phyloP scores from a whole-genome alignment of 53 echinoderm and acorn worm species.

The Pentamera pediparva region DNA sequence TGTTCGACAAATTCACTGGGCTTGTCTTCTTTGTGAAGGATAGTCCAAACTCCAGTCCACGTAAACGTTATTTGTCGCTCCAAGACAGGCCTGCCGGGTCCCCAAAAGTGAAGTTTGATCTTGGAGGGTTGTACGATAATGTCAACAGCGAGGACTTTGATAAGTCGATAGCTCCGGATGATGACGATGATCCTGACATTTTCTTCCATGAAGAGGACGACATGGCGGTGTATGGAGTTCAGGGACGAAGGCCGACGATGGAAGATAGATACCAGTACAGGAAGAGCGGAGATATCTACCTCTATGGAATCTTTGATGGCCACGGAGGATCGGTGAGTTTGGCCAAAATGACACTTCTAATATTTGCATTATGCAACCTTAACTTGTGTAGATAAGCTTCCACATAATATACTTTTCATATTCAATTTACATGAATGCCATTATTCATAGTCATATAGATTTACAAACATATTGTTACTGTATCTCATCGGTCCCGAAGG shows the following conservation, averaged over 20 bases:
- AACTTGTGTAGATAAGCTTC: too few relatives aligned
- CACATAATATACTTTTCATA: not conserved
- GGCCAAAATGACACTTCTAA: not conserved
- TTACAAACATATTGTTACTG: too few relatives aligned
- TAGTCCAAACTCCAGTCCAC: not conserved
- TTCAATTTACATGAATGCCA: not conserved
- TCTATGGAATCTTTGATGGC: conserved; percentile 91
- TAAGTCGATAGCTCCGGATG: not conserved
- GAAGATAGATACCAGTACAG: conserved; percentile 90
- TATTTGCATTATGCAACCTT: not conserved
- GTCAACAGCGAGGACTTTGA: not conserved
- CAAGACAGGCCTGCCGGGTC: not conserved
- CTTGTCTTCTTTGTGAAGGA: conserved; percentile 8
- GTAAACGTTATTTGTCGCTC: not conserved
- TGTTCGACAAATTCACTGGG: not conserved
- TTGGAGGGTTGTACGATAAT: not conserved
- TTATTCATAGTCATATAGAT: too few relatives aligned
- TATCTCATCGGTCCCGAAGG: too few relatives aligned
- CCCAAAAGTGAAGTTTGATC: conserved; percentile 9
- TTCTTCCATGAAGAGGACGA: conserved; percentile 51
- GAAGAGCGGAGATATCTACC: conserved; percentile 59
- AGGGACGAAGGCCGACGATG: conserved; percentile 80
- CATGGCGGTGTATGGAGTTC: conserved; percentile 88
- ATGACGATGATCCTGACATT: not conserved
- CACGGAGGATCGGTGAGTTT: conserved; percentile 86